Percentiles rank a stretch among this genome's conserved stretches.
phyloP scores from a whole-genome alignment of 2,113 vertebrate species.

The Melanostigma gelatinosum region DNA sequence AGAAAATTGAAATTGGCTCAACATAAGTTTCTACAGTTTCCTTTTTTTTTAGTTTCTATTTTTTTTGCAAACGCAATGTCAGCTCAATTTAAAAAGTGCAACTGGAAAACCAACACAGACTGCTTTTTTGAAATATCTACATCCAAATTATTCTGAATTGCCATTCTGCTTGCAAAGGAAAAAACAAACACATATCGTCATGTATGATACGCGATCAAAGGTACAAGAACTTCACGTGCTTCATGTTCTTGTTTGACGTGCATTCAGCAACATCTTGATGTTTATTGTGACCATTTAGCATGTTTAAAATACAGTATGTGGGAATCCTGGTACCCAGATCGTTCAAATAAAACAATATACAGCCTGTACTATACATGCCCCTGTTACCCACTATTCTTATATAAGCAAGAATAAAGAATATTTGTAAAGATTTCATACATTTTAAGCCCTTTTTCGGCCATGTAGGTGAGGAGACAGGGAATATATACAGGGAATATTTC shows the following conservation, averaged over 20 bases:
- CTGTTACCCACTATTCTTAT: background rate
- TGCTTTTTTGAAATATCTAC: background rate
- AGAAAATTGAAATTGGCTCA: background rate
- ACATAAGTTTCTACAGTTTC: too few species aligned
- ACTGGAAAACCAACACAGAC: too few species aligned
- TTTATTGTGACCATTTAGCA: background rate
- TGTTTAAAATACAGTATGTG: background rate
- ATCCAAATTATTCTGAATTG: background rate
- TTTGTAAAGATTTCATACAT: background rate
- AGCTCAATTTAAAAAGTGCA: too few species aligned
- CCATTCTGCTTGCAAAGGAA: background rate
- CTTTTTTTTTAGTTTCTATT: too few species aligned
- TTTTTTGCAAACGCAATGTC: too few species aligned
- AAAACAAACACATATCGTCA: background rate
- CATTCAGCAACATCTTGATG: background rate
- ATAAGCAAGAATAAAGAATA: background rate
- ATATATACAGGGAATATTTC: conserved; percentile 6
- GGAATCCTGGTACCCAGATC: background rate
- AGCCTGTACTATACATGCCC: background rate
- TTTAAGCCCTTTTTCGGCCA: background rate
- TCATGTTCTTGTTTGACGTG: background rate
- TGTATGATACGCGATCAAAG: background rate
- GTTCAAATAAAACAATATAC: background rate
- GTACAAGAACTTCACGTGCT: background rate
- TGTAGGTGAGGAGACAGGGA: background rate